Evolutionary conservation across 23 tunicate genomes (phyloP), one percentile per base, ranked within the genome.

Genomic region (Phallusia fumigata): DNA sequence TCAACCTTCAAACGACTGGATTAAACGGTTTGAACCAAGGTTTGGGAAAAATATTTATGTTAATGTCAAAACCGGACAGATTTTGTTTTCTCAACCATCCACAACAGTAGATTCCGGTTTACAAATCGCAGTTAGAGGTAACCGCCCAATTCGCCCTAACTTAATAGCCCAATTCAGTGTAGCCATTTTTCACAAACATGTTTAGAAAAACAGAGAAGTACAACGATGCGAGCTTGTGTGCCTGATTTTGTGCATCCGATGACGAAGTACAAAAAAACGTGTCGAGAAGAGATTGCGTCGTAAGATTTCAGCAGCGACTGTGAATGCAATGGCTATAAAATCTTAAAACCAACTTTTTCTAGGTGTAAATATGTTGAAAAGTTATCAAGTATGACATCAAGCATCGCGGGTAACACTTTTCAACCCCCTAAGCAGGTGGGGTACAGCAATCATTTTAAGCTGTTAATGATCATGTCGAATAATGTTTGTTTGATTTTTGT

Each of bases 21-120:
- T 47, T 2, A 65, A 44, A 40, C 30, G 19, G 2, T 40, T 21
- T 78, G 53, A 47, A 19, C 10, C 81, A 21, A 34, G 22, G 64
- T 78, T 35, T 40, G 64, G 11, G 1, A 35, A 35, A 35, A 74
- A 33, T 33, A 36, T 78, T 78, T 78, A 78, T 45, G 19, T 78
- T 18, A 35, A 78, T 78, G 64, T 40, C 22, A 40, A 40, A 78
- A 40, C 81, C 22, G 81, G 81, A 16, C 45, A 35, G 10, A 30
- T 74, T 30, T 33, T 13, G 8, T 33, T 19, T 33, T 24, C 10
- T 8, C 28, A 19, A 33, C 78, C 78, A 74, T 2, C 5, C 69
- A 13, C 28, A 22, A 24, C 69, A 13, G 13, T 6, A 22, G 28
- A 58, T 21, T 1, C 28, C 15, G 69, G 69, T 6, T 3, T 40